A percentile compares a stretch with the other conserved stretches of the same genome.
Conservation (phyloP, 2,797 vertebrate species). For the Xiphophorus birchmanni region DNA sequence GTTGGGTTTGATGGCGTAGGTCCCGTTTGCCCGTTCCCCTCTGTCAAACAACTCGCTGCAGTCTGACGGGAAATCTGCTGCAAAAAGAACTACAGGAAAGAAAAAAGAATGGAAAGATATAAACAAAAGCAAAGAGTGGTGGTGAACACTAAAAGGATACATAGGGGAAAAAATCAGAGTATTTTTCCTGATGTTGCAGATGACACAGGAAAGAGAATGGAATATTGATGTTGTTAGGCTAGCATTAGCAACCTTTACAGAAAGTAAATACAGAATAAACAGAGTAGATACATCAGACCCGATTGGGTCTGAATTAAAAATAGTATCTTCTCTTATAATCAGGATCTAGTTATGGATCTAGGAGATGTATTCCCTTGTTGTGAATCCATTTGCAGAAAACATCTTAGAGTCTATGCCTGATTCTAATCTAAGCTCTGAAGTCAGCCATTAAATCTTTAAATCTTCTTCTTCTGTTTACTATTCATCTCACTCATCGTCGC, state of each 20-base stretch:
- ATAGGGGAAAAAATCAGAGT: neutral
- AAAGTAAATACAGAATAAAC: neutral
- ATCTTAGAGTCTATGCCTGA: neutral
- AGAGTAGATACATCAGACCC: neutral
- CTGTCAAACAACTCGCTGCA: constrained; percentile 83
- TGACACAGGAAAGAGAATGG: neutral
- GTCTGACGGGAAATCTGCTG: constrained; percentile 82
- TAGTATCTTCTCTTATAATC: neutral
- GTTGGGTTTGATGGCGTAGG: constrained; percentile 84
- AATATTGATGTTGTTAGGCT: neutral
- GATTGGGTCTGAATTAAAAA: neutral
- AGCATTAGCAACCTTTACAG: neutral
- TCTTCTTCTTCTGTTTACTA: neutral
- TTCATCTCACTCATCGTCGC: constrained; percentile 72
- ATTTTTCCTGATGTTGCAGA: neutral
- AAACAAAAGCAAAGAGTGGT: neutral
- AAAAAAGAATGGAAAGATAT: neutral
- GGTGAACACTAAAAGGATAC: neutral
- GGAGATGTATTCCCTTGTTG: neutral
- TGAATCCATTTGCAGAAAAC: neutral
- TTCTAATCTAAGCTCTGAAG: neutral
- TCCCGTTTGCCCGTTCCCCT: constrained; percentile 78
- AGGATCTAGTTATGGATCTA: neutral
- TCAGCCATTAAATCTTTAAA: neutral
- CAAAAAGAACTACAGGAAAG: neutral